Percentiles rank a stretch among this genome's conserved stretches.
These are phyloP conservation scores for Hippoglossus stenolepis DNA, from an alignment of 2,113 vertebrate genomes.

Conservation along the genomic window DNA sequence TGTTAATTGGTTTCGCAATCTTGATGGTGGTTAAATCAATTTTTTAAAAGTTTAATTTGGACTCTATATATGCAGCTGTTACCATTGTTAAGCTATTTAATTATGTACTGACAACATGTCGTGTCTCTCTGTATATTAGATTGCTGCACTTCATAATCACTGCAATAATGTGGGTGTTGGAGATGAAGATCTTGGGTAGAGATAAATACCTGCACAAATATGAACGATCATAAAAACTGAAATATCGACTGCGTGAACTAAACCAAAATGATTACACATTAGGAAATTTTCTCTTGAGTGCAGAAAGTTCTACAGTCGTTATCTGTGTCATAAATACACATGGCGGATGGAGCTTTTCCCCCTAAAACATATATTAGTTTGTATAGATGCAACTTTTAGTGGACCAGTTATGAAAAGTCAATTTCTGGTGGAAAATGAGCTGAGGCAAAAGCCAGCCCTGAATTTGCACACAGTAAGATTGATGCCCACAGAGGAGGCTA, in stretches of 20 bases:
- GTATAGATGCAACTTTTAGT: constrained; percentile 43
- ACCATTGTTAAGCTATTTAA: constrained; percentile 11
- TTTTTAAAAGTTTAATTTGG: constrained; percentile 27
- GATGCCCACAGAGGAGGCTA: constrained; percentile 77
- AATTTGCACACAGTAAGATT: constrained; percentile 71
- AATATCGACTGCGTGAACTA: not conserved
- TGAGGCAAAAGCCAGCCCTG: constrained; percentile 62
- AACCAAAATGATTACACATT: not conserved
- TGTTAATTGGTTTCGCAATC: constrained; percentile 70
- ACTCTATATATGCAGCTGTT: not conserved
- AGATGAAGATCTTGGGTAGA: constrained; percentile 5
- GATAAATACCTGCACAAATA: constrained; percentile 23
- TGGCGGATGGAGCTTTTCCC: not conserved
- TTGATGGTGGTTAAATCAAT: constrained; percentile 26
- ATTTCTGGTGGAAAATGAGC: constrained; percentile 62
- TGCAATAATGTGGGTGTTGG: constrained; percentile 15
- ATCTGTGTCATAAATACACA: constrained; percentile 14
- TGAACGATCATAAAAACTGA: not conserved
- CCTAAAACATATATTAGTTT: constrained; percentile 22
- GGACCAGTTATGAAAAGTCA: constrained; percentile 66
- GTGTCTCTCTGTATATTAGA: constrained; percentile 30
- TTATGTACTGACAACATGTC: constrained; percentile 20
- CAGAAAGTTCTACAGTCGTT: not conserved
- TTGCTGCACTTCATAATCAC: constrained; percentile 31
- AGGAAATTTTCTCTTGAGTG: not conserved